phyloP scores from a whole-genome alignment of 2,797 vertebrate genomes.

The Malurus splendens region DNA sequence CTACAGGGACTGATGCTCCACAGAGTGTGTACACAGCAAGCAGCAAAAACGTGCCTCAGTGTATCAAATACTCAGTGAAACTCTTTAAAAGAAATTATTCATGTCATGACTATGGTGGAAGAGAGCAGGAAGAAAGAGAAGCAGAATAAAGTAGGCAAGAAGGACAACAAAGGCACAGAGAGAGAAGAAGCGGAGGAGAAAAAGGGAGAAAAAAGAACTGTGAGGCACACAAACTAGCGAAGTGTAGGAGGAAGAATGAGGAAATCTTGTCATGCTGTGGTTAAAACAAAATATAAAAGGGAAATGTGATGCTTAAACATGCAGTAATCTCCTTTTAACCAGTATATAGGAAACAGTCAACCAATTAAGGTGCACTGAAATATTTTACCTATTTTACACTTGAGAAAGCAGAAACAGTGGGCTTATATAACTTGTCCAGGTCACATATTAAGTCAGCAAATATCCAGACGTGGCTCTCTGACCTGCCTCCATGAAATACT shows the following conservation, averaged over 20 bases:
- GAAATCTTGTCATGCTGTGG: neutral
- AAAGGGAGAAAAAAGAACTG: neutral
- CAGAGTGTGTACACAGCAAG: neutral
- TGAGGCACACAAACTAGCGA: neutral
- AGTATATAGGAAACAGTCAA: neutral
- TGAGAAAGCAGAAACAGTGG: constrained; percentile 44
- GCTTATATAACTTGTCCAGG: constrained; percentile 1
- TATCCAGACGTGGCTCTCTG: neutral
- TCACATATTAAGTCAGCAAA: constrained; percentile 13
- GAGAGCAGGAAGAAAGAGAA: neutral
- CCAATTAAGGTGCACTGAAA: constrained; percentile 1
- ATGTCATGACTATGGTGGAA: neutral
- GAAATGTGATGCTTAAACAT: neutral
- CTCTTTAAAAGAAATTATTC: neutral
- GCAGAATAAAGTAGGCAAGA: neutral
- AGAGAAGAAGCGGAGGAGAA: neutral
- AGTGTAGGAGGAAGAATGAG: neutral
- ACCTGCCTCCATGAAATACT: neutral
- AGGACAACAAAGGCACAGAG: neutral
- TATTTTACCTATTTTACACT: constrained; percentile 37
- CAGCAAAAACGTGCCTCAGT: neutral
- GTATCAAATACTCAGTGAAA: neutral
- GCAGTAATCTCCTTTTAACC: constrained; percentile 13
- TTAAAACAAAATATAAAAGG: neutral
- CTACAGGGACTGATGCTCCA: neutral